Evolutionary conservation across 2,888 invertebrate species (phyloP), one percentile per base, ranked within the genome.

Genomic region (Spodoptera picta): DNA sequence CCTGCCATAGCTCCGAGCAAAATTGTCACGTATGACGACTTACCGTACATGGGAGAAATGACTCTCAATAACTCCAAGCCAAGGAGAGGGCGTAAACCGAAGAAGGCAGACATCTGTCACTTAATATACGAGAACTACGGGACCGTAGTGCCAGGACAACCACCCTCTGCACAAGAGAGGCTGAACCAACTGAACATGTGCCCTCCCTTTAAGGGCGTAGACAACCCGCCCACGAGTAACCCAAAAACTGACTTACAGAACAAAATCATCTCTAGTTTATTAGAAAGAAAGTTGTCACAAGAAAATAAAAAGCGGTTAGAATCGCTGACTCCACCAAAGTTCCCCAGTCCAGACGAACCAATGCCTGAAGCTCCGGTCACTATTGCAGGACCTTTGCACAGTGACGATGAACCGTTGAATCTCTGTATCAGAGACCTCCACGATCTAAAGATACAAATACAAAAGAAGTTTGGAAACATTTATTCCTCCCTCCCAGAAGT

Each of bases 11-110:
- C 92, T 60, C 82, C 95, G 68, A 90, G 91, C 82, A 89, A 92
- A 67, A 95, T 96, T 31, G 95, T 97, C 76, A 97, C 97, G 49
- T 98, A 97, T 84, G 96, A 97, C 49, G 98, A 98, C 83, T 91
- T 98, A 50, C 98, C 98, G 0, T 98, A 98, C 89, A 98, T 98
- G 98, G 98, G 98, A 0, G 98, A 98, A 87, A 98, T 98, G 95
- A 98, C 98, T 0, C 89, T 98, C 59, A 98, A 98, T 84, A 98
- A 98, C 89, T 97, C 97, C 12, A 97, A 98, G 79, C 98, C 98
- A 0, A 92, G 98, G 44, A 95, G 98, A 68, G 98, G 98, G 0
- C 95, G 98, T 19, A 98, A 98, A 84, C 98, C 98, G 0, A 98
- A 98, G 86, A 98, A 98, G 88, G 98, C 98, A 0, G 98, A 98